These are phyloP conservation scores for Yponomeuta plumbellus DNA, from an alignment of 2,888 invertebrate genomes.

Conservation along the genomic window DNA sequence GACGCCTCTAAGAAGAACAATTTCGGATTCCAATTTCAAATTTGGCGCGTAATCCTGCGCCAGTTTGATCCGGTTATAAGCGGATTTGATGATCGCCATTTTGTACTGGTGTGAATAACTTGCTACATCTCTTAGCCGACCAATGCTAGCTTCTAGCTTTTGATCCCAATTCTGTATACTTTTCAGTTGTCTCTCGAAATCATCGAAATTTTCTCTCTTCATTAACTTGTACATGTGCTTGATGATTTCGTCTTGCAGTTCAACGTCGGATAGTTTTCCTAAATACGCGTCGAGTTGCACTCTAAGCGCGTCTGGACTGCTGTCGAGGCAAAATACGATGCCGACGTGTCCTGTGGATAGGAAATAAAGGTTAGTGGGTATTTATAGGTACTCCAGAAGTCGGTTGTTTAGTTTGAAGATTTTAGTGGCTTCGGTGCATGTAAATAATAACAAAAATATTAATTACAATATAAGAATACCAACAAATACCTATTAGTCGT, in stretches of 20 bases:
- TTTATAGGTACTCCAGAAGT: background rate
- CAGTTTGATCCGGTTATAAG: conserved; percentile 34
- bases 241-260: conserved; percentile 36
- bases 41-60: conserved; percentile 36
- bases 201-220: conserved; percentile 25
- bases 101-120: conserved; percentile 37
- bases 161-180: conserved; percentile 29
- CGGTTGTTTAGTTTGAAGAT: too few relatives aligned
- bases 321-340: conserved; percentile 43
- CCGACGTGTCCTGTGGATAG: conserved; percentile 40
- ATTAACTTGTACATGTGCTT: conserved; percentile 34
- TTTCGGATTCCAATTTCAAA: conserved; percentile 37
- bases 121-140: conserved; percentile 25
- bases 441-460: too few relatives aligned
- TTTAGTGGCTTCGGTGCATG: too few relatives aligned
- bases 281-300: conserved; percentile 36
- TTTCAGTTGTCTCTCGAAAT: conserved; percentile 28
- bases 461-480: too few relatives aligned
- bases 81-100: conserved; percentile 31
- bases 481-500: too few relatives aligned
- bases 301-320: conserved; percentile 43
- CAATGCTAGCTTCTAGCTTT: conserved; percentile 33
- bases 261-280: conserved; percentile 31
- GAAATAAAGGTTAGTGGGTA: background rate
- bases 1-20: conserved; percentile 41